Evolutionary conservation across 2,113 vertebrate genomes (phyloP).

Genomic region (Motacilla alba): DNA sequence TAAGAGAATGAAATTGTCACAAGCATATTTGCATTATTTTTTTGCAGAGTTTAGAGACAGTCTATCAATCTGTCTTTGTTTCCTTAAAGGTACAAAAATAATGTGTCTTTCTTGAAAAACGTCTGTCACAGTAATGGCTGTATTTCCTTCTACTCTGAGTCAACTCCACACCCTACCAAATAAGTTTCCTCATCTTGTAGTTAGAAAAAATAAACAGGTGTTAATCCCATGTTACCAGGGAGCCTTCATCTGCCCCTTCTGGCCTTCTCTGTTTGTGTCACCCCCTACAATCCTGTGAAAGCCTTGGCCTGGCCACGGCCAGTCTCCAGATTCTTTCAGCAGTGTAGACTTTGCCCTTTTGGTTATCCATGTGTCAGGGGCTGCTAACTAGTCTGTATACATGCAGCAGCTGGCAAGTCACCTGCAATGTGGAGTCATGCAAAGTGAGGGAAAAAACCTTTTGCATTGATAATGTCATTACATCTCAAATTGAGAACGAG

Average conservation of each 20-base stretch:
- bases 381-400: background rate
- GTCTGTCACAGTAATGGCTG: background rate
- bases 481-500: background rate
- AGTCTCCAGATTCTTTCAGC: background rate
- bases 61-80: background rate
- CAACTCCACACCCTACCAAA: background rate
- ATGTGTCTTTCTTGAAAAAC: background rate
- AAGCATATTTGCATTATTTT: background rate
- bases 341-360: rapidly evolving
- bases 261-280: background rate
- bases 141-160: background rate
- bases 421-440: background rate
- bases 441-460: background rate
- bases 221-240: background rate
- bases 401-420: background rate
- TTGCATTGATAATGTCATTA: background rate
- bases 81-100: background rate
- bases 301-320: rapidly evolving
- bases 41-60: background rate
- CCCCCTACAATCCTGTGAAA: background rate
- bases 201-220: background rate
- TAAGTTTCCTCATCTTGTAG: background rate
- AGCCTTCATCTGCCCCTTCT: background rate
- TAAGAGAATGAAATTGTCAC: background rate
- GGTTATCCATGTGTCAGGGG: background rate